Evolutionary conservation across 2,113 vertebrate species (phyloP).

Genomic region (Myrmecophaga tridactyla): DNA sequence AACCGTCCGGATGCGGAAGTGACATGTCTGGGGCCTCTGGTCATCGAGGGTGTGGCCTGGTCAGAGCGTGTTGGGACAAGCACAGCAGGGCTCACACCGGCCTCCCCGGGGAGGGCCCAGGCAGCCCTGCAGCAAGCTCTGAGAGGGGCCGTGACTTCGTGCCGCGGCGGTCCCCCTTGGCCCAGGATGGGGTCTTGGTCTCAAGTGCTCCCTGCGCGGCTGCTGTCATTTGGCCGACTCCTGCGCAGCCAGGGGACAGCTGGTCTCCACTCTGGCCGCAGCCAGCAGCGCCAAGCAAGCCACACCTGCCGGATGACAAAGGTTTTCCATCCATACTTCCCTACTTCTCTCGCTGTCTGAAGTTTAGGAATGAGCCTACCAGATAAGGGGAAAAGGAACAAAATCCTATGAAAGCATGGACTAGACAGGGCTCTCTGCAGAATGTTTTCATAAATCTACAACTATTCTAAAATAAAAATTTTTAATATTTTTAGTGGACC

Average conservation of each 20-base stretch:
- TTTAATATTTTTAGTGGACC: neutral
- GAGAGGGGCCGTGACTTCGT: no score
- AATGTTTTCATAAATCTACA: neutral
- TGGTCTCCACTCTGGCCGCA: fast-evolving
- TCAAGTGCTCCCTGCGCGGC: no score
- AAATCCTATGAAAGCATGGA: neutral
- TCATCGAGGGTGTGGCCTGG: neutral
- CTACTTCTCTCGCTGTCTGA: neutral
- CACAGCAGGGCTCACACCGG: no score
- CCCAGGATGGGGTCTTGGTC: neutral
- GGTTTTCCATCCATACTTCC: neutral
- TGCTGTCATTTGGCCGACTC: fast-evolving
- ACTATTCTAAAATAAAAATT: neutral
- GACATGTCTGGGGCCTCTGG: no score
- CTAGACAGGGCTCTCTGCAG: neutral
- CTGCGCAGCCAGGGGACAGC: neutral
- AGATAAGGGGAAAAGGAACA: neutral
- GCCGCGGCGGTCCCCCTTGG: fast-evolving
- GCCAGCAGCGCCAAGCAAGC: neutral
- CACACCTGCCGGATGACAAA: neutral
- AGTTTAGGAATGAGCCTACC: neutral
- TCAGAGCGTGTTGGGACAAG: fast-evolving
- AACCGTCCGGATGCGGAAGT: no score
- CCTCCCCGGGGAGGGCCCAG: no score
- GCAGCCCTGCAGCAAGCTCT: no score